Base-by-base conservation (phyloP, 1,140 invertebrate genomes). In the Euura saliciscinereae region DNA sequence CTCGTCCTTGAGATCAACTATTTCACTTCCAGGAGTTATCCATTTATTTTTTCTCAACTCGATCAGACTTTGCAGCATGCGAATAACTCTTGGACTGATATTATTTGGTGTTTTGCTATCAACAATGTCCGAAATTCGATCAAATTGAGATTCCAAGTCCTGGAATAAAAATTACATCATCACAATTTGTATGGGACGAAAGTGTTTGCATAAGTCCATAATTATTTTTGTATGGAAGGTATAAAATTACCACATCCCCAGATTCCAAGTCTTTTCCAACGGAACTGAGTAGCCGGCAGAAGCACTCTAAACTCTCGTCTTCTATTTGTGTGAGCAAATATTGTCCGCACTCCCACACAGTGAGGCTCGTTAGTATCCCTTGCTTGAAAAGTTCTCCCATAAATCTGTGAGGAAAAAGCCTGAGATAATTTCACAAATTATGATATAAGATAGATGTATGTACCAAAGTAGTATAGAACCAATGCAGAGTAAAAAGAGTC, bases 11-110 rank as follows among this genome's bases (percentile, higher is more conserved):
- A 28, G 28, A 28, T 1, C 1, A 28, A 28, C 28, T 28, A 28
- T 7, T 28, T 28, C 84, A 70, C 88, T 86, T 72, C 84, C 86
- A 10, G 85, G 83, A 77, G 88, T 89, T 6, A 86, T 70, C 28
- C 88, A 86, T 68, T 82, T 80, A 6, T 74, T 77, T 73, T 86
- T 86, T 66, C 95, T 90, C 71, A 99, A 88, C 81, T 99, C 97
- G 72, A 98, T 94, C 0, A 98, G 94, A 89, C 99, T 97, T 90
- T 97, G 94, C 28, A 99, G 87, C 95, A 98, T 97, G 83, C 98
- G 98, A n/a, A 95, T 89, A 13, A 97, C 93, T 76, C 96, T 89
- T 13, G 93, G 94, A 71, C 92, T 94, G 3, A 94, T 92, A 79
- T 90, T 90, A n/a, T 83, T 81, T 10, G 78, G 79, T 73, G 89